These are phyloP conservation scores for Phaethornis superciliosus DNA, from an alignment of 2,113 vertebrate genomes.

Conservation along the genomic window DNA sequence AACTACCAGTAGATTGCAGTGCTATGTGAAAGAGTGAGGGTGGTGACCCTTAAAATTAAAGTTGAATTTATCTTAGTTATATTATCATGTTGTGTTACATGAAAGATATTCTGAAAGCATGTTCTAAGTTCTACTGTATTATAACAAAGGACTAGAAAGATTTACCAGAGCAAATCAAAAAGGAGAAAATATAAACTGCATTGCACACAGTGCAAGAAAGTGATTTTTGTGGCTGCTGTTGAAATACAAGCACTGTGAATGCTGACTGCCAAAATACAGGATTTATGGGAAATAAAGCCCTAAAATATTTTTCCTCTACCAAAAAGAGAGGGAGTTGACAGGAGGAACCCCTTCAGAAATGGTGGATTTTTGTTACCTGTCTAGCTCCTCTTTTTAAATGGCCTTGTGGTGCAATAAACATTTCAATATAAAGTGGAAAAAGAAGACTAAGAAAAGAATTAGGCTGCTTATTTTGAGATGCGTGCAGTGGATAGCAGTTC, in stretches of 20 bases:
- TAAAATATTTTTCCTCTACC: constrained; percentile 62
- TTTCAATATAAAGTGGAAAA: constrained; percentile 54
- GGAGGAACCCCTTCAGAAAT: constrained; percentile 20
- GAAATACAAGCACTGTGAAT: constrained; percentile 74
- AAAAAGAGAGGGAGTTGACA: neutral
- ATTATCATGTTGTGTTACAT: neutral
- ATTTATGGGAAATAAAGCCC: constrained; percentile 73
- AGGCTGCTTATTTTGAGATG: constrained; percentile 52
- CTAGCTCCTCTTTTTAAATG: constrained; percentile 62
- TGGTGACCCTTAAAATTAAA: neutral
- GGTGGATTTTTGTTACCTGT: neutral
- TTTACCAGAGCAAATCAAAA: constrained; percentile 49
- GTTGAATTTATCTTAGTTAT: neutral
- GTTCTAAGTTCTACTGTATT: neutral
- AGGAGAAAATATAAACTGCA: constrained; percentile 23
- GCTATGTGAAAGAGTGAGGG: neutral
- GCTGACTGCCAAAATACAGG: constrained; percentile 65
- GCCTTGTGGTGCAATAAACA: constrained; percentile 53
- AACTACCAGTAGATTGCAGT: neutral
- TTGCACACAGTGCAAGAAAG: constrained; percentile 53
- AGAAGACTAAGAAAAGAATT: constrained; percentile 64
- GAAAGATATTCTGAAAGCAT: neutral
- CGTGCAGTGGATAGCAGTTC: neutral
- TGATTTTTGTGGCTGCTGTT: constrained; percentile 49
- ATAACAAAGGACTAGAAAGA: constrained; percentile 56